Percentiles rank a stretch among this genome's conserved stretches.
These are phyloP conservation scores for Callaeas wilsoni DNA, from an alignment of 2,113 vertebrate species.

Conservation along the genomic window DNA sequence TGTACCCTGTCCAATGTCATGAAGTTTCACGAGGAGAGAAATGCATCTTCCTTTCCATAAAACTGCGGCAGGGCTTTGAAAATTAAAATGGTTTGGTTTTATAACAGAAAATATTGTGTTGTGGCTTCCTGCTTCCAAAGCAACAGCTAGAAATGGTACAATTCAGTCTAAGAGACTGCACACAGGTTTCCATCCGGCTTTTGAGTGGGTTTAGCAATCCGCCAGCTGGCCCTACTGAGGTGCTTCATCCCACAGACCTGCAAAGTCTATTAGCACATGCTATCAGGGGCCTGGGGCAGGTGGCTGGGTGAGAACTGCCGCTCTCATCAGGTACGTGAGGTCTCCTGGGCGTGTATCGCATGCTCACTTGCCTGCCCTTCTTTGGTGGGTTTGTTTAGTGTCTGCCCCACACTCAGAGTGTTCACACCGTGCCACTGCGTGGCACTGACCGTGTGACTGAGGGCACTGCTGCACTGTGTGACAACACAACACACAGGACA, in stretches of 20 bases:
- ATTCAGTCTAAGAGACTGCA: not conserved
- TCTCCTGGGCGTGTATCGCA: not conserved
- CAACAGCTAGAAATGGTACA: not conserved
- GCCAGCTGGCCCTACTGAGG: not conserved
- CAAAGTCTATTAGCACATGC: not conserved
- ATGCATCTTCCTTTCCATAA: not conserved
- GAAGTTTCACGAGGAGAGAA: not conserved
- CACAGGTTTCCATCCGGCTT: not conserved
- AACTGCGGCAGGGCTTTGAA: not conserved
- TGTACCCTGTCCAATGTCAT: not conserved
- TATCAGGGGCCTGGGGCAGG: not conserved
- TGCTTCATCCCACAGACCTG: not conserved
- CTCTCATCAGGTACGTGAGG: not conserved
- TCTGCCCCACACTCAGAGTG: not conserved
- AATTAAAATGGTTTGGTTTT: not conserved
- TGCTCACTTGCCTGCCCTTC: not conserved
- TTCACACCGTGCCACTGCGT: not conserved
- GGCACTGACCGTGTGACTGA: not conserved
- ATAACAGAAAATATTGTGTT: not conserved
- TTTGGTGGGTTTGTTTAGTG: not conserved
- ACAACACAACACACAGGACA: not conserved
- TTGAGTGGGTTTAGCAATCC: not conserved
- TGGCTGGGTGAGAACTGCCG: not conserved
- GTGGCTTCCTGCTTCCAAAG: not conserved
- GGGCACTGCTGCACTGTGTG: not conserved